Percentiles rank a stretch among this genome's conserved stretches.
These are phyloP conservation scores for Lanistes nyassanus DNA, from an alignment of 1,140 invertebrate species.

Conservation along the genomic window DNA sequence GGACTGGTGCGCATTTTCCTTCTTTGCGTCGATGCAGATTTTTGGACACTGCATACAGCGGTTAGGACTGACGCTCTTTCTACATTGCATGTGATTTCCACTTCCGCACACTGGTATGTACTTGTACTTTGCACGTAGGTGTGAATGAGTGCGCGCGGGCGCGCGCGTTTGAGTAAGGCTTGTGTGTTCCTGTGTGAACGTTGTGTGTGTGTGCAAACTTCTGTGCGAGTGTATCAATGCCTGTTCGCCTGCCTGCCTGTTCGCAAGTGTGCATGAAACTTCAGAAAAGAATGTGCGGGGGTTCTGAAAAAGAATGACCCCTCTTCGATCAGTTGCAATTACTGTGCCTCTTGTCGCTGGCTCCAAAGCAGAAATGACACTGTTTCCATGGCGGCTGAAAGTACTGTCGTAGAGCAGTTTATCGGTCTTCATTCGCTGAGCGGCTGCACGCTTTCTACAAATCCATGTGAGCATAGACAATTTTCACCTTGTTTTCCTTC, in stretches of 20 bases:
- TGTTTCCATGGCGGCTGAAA: too few relatives aligned
- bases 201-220: not conserved
- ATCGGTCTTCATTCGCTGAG: not conserved
- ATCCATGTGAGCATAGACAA: not conserved
- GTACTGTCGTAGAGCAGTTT: not conserved
- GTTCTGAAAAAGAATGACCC: not conserved
- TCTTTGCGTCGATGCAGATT: too few relatives aligned
- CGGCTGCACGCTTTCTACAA: not conserved
- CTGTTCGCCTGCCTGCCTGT: not conserved
- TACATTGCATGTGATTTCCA: too few relatives aligned
- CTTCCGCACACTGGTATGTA: too few relatives aligned
- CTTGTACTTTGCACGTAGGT: too few relatives aligned
- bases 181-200: constrained; percentile 11
- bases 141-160: constrained; percentile 7
- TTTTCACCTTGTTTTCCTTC: not conserved
- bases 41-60: too few relatives aligned
- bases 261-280: not conserved
- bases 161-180: constrained; percentile 9
- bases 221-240: not conserved
- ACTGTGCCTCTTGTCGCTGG: not conserved
- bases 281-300: not conserved
- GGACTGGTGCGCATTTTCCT: too few relatives aligned
- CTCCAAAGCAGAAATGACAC: too few relatives aligned
- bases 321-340: not conserved
- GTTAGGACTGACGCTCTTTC: too few relatives aligned